phyloP scores from a whole-genome alignment of 2,113 vertebrate species.

The Mormyrus lacerda region DNA sequence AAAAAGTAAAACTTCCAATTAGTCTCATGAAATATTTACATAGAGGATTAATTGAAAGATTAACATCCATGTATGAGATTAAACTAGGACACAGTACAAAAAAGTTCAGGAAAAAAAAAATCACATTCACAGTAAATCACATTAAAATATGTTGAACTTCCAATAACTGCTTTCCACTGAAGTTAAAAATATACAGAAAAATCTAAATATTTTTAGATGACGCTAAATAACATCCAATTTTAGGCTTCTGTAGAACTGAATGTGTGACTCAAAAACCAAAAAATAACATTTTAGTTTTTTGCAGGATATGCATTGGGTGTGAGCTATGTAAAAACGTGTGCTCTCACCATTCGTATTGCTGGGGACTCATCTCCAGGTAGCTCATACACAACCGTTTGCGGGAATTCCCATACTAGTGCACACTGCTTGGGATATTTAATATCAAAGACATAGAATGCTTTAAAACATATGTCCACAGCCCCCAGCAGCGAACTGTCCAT shows the following conservation, averaged over 20 bases:
- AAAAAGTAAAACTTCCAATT: not conserved
- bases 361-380: not conserved
- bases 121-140: not conserved
- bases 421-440: not conserved
- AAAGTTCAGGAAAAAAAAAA: not conserved
- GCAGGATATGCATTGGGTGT: not conserved
- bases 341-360: not conserved
- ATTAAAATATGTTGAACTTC: not conserved
- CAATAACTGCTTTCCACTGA: not conserved
- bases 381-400: not conserved
- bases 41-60: constrained; percentile 5
- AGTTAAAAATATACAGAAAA: not conserved
- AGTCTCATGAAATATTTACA: not conserved
- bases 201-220: not conserved
- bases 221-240: not conserved
- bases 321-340: not conserved
- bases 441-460: not conserved
- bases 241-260: not conserved
- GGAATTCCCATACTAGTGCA: not conserved
- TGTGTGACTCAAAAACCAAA: not conserved
- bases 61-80: constrained; percentile 1
- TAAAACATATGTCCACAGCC: not conserved
- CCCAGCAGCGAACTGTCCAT: not conserved
- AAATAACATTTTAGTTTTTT: not conserved
- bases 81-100: not conserved